A percentile compares a stretch with the other conserved stretches of the same genome.
phyloP scores from a whole-genome alignment of 2,113 vertebrate genomes.

The Benitochromis conjunctus region DNA sequence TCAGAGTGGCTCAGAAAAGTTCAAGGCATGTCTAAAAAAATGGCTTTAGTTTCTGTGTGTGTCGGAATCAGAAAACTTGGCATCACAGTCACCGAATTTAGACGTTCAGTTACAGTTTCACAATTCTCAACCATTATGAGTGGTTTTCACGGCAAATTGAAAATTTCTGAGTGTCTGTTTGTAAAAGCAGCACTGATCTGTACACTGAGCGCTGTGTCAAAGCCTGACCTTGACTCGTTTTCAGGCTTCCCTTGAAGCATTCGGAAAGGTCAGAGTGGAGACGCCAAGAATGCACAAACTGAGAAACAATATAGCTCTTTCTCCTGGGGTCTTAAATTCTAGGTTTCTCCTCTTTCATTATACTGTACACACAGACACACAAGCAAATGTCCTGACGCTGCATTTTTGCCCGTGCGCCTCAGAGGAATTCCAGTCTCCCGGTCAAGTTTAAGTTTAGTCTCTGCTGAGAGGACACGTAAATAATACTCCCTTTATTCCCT shows the following conservation, averaged over 20 bases:
- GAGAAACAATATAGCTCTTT: background rate
- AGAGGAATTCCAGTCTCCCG: conserved; percentile 28
- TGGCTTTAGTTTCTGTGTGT: background rate
- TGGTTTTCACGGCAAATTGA: background rate
- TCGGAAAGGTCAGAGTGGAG: background rate
- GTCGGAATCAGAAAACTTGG: background rate
- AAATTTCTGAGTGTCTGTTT: background rate
- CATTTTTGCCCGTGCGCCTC: conserved; percentile 22
- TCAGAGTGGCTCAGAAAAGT: background rate
- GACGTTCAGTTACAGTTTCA: background rate
- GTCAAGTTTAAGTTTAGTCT: conserved; percentile 47
- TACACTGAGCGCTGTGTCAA: background rate
- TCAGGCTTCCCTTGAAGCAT: background rate
- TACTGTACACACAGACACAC: background rate
- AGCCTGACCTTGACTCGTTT: background rate
- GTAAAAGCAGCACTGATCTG: background rate
- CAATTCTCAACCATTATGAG: background rate
- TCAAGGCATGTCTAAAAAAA: background rate
- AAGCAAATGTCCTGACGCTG: conserved; percentile 17
- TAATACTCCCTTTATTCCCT: conserved; percentile 14
- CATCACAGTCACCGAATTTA: no score
- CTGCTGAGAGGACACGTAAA: conserved; percentile 24
- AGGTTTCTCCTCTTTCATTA: conserved; percentile 46
- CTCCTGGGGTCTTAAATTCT: conserved; percentile 34
- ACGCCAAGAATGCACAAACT: background rate